Evolutionary conservation across 2,797 vertebrate genomes (phyloP).

Genomic region (Periparus ater): DNA sequence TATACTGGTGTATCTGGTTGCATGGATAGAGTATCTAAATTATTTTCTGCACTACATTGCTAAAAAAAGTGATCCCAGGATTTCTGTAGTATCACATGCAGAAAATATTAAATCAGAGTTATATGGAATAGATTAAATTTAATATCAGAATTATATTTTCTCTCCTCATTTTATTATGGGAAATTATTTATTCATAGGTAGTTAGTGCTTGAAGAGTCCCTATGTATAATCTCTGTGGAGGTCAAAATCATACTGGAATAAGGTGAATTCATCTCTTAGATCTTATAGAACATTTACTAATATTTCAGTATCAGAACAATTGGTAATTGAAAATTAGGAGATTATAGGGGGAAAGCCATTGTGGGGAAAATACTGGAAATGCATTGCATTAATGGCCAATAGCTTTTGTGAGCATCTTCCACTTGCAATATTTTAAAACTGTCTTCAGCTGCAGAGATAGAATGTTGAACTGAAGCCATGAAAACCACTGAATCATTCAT

Average conservation of each 20-base stretch:
- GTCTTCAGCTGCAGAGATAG: background rate
- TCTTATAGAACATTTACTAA: background rate
- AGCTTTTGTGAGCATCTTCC: background rate
- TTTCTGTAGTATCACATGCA: background rate
- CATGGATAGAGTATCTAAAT: background rate
- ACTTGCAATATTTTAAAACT: background rate
- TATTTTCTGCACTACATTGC: background rate
- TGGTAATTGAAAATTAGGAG: background rate
- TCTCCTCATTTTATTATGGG: background rate
- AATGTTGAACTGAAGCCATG: background rate
- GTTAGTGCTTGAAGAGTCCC: background rate
- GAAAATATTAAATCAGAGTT: background rate
- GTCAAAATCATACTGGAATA: background rate
- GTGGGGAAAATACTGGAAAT: background rate
- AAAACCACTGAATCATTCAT: conserved; percentile 28
- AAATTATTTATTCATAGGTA: background rate
- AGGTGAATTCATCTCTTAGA: background rate
- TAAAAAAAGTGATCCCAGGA: background rate
- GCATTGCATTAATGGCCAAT: background rate
- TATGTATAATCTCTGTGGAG: background rate
- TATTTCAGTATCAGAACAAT: background rate
- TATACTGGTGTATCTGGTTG: background rate
- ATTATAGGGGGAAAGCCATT: background rate
- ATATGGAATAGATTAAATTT: background rate
- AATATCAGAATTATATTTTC: background rate